Evolutionary conservation across 2,797 vertebrate species (phyloP).

Genomic region (Pseudomugil gertrudae): DNA sequence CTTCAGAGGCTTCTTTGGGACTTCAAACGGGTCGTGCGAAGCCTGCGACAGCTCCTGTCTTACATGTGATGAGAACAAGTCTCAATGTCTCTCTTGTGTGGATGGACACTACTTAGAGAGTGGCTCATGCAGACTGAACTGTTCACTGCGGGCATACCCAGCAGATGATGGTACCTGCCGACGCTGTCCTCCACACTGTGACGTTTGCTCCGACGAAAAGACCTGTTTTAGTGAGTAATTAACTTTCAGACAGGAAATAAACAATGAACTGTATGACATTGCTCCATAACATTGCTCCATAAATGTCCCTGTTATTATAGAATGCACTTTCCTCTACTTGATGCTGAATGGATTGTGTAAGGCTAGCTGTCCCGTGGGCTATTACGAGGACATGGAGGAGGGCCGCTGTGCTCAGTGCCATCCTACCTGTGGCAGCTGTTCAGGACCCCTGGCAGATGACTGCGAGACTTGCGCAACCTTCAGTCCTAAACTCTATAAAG

Average conservation of each 20-base stretch:
- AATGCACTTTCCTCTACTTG: constrained; percentile 86
- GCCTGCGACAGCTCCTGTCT: constrained; percentile 79
- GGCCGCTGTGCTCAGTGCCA: constrained; percentile 82
- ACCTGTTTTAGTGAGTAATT: constrained; percentile 80
- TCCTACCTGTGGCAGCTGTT: constrained; percentile 81
- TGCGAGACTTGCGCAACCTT: constrained; percentile 81
- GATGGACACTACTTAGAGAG: constrained; percentile 78
- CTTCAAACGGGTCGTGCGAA: constrained; percentile 71
- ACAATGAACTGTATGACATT: not conserved
- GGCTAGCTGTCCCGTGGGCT: constrained; percentile 83
- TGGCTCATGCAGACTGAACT: constrained; percentile 77
- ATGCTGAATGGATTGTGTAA: constrained; percentile 82
- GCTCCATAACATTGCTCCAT: not conserved
- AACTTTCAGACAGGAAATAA: not conserved
- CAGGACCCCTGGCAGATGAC: constrained; percentile 79
- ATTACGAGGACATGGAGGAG: constrained; percentile 85
- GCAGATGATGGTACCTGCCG: constrained; percentile 79
- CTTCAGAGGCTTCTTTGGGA: constrained; percentile 82
- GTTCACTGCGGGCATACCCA: constrained; percentile 76
- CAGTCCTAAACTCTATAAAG: constrained; percentile 82
- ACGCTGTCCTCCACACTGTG: constrained; percentile 81
- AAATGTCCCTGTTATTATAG: constrained; percentile 53
- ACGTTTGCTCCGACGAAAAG: constrained; percentile 75
- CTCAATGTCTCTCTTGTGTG: constrained; percentile 81
- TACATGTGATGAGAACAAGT: constrained; percentile 79